Evolutionary conservation across 92 coral and sea anemone genomes (phyloP).

Genomic region (Epizoanthus rinbou): DNA sequence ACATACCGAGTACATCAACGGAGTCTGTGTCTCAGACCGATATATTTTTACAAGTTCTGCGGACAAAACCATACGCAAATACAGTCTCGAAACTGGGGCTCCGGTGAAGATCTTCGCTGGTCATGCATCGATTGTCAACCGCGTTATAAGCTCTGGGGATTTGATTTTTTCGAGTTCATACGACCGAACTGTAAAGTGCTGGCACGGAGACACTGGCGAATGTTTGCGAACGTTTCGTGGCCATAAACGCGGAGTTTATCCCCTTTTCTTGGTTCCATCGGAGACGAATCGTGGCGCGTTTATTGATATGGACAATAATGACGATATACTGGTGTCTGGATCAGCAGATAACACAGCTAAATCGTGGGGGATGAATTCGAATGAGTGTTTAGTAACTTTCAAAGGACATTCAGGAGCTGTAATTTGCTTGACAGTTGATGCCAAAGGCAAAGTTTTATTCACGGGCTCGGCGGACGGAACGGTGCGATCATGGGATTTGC

Average conservation of each 20-base stretch:
- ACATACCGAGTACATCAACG: slow-evolving; percentile 74
- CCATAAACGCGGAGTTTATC: slow-evolving; percentile 77
- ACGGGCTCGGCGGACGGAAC: slow-evolving; percentile 90
- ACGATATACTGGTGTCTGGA: slow-evolving; percentile 89
- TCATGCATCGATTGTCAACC: slow-evolving; percentile 78
- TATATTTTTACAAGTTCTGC: slow-evolving; percentile 89
- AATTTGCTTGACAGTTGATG: slow-evolving; percentile 85
- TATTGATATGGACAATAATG: slow-evolving; percentile 87
- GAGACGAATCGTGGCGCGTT: slow-evolving; percentile 83
- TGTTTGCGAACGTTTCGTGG: slow-evolving; percentile 82
- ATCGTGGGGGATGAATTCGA: slow-evolving; percentile 97
- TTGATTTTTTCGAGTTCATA: slow-evolving; percentile 91
- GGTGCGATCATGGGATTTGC: slow-evolving; percentile 92
- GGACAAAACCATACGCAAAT: slow-evolving; percentile 87
- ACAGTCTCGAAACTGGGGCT: slow-evolving; percentile 84
- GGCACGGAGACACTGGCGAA: slow-evolving; percentile 94
- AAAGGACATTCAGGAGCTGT: slow-evolving; percentile 88
- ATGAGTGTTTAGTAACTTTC: slow-evolving; percentile 82
- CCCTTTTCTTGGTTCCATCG: slow-evolving; percentile 82
- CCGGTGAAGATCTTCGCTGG: slow-evolving; percentile 71
- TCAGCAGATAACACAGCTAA: slow-evolving; percentile 94
- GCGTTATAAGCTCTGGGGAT: slow-evolving; percentile 81
- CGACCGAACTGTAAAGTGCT: slow-evolving; percentile 88
- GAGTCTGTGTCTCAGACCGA: slow-evolving; percentile 86
- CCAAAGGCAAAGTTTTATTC: slow-evolving; percentile 83